Conservation (phyloP, 1,140 invertebrate genomes). For the Stratiolaelaps scimitus region DNA sequence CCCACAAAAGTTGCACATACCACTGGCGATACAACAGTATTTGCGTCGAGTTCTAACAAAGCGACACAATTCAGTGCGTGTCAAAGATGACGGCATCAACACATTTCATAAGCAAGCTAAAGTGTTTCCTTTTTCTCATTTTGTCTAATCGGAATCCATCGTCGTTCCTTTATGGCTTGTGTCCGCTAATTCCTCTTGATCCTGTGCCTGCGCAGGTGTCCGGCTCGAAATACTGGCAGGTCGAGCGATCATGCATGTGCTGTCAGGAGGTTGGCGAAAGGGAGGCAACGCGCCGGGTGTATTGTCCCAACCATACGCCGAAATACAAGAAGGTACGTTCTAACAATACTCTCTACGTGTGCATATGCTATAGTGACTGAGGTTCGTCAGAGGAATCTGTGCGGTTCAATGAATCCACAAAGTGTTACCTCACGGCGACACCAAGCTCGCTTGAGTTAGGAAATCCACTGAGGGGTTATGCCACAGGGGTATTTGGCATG, state of each 20-base stretch:
- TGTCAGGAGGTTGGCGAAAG: slow-evolving; percentile 83
- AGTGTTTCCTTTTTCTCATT: not conserved
- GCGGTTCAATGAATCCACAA: not conserved
- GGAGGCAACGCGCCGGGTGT: slow-evolving; percentile 70
- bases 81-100: too few relatives aligned
- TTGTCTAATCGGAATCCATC: too few relatives aligned
- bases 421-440: not conserved
- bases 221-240: slow-evolving; percentile 91
- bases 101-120: not conserved
- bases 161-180: too few relatives aligned
- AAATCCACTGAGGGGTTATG: too few relatives aligned
- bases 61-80: too few relatives aligned
- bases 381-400: too few relatives aligned
- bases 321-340: slow-evolving; percentile 65
- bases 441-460: too few relatives aligned
- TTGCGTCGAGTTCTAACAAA: too few relatives aligned
- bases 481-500: too few relatives aligned
- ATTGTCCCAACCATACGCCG: slow-evolving; percentile 72
- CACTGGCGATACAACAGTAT: too few relatives aligned
- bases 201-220: slow-evolving; percentile 53
- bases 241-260: slow-evolving; percentile 84
- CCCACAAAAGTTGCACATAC: too few relatives aligned
- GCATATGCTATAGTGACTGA: not conserved
- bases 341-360: not conserved
- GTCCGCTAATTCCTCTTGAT: too few relatives aligned